A percentile compares a stretch with the other conserved stretches of the same genome.
Conservation (phyloP, 2,888 invertebrate species). For the Andrena marginata region DNA sequence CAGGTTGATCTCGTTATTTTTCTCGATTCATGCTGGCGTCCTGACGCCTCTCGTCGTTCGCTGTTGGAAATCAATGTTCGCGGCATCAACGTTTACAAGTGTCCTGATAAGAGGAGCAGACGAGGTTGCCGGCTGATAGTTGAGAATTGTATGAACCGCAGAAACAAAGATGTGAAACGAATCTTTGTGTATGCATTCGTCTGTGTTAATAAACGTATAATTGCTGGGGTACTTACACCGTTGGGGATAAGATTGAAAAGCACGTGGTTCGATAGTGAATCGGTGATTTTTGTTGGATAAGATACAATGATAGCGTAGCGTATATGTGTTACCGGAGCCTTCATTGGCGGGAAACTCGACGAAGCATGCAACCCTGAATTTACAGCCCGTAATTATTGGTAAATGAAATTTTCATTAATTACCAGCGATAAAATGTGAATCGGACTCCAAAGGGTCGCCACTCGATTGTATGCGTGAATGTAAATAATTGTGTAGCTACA, state of each 20-base stretch:
- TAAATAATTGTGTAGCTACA: not conserved
- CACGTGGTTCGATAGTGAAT: too few species aligned
- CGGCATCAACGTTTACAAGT: slow-evolving; percentile 2
- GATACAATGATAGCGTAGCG: too few species aligned
- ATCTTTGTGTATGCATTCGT: not conserved
- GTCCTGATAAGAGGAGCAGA: not conserved
- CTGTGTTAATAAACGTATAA: slow-evolving; percentile 6
- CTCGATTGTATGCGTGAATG: not conserved
- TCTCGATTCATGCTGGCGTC: not conserved
- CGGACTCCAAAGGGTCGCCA: too few species aligned
- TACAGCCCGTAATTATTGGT: too few species aligned
- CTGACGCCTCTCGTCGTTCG: slow-evolving; percentile 9
- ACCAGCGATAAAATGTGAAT: too few species aligned
- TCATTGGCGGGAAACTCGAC: too few species aligned
- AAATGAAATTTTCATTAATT: too few species aligned
- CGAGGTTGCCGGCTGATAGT: not conserved
- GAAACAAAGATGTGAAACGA: not conserved
- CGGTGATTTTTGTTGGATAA: too few species aligned
- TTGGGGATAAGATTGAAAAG: too few species aligned
- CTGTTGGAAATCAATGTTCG: slow-evolving; percentile 12
- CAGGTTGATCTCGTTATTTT: slow-evolving; percentile 20
- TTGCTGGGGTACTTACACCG: too few species aligned
- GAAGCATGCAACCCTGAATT: too few species aligned
- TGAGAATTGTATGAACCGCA: not conserved
- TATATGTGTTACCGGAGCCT: too few species aligned